Evolutionary conservation across 1,140 invertebrate genomes (phyloP), one percentile per base, ranked within the genome.

Genomic region (Heterodera schachtii): DNA sequence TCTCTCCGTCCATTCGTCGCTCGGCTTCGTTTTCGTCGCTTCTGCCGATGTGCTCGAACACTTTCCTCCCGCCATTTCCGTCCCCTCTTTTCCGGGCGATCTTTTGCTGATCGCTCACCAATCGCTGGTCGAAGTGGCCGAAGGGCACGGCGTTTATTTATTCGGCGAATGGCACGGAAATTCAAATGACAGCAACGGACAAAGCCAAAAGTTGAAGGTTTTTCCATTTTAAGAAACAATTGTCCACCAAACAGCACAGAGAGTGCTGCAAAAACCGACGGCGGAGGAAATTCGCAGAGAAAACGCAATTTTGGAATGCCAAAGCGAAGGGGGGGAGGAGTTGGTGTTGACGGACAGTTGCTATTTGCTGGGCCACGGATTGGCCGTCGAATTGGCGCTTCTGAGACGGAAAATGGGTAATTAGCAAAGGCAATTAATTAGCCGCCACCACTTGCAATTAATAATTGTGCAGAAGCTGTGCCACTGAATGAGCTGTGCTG

Each of bases 21-120:
- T 60, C 9, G 77, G 21, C 31, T 78, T 78, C 47, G 66, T 78
- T 11, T 78, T 78, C 70, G 44, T 78, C 46, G 70, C 77, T 3
- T 78, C 77, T 41, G 77, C 77, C 21, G 77, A 78, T 69, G 77
- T 78, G 19, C 47, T 78, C 7, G 77, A 78, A 46, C 70, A 78
- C 16, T 78, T 78, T 9, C 77, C 77, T 44, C 13, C 31, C 70
- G 52, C 43, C 66, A 16, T 78, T 64, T 69, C 11, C 21, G 21
- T 78, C 46, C 31, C 77, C 31, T 49, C 46, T 47, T 16, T 41
- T 69, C 16, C 64, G 21, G 41, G 31, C 31, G 31, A 71, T 7
- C 66, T 78, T 49, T 46, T 78, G 31, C 70, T 78, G 31, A 78
- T 78, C 13, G 77, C 77, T 13, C 77, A 78, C 11, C 77, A 78